Conservation (phyloP, 2,888 invertebrate species). For the Phyllotreta striolata region DNA sequence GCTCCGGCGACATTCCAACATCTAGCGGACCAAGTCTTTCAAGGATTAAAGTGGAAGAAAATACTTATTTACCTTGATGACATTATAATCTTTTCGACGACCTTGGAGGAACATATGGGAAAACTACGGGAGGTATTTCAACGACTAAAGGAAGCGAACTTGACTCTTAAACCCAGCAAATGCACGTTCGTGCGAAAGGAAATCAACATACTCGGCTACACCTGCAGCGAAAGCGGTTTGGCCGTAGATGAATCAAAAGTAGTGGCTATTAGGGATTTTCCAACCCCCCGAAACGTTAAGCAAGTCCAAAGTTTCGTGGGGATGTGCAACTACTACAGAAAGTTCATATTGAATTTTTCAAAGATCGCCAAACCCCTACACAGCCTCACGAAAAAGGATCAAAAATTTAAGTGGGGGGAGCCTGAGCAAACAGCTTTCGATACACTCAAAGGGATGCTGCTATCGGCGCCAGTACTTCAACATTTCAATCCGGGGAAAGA, state of each 20-base stretch:
- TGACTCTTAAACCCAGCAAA: slow-evolving; percentile 39
- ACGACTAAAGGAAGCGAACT: slow-evolving; percentile 32
- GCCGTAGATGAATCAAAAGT: slow-evolving; percentile 19
- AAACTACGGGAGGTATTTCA: slow-evolving; percentile 37
- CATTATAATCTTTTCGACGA: slow-evolving; percentile 40
- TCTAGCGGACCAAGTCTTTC: slow-evolving; percentile 40
- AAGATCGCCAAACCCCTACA: slow-evolving; percentile 36
- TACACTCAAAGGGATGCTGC: slow-evolving; percentile 34
- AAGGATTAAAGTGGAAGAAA: slow-evolving; percentile 41
- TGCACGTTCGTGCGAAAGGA: slow-evolving; percentile 31
- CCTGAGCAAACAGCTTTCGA: slow-evolving; percentile 10
- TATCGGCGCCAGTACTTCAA: slow-evolving; percentile 33
- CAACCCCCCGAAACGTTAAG: slow-evolving; percentile 32
- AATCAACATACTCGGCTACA: slow-evolving; percentile 45
- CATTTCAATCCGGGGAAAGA: slow-evolving; percentile 31
- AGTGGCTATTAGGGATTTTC: slow-evolving; percentile 39
- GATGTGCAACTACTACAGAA: slow-evolving; percentile 39
- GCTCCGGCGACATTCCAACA: slow-evolving; percentile 44
- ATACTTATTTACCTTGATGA: slow-evolving; percentile 44
- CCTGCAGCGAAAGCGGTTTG: slow-evolving; percentile 38
- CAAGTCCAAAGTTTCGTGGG: slow-evolving; percentile 41
- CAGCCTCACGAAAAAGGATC: slow-evolving; percentile 32
- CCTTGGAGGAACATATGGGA: slow-evolving; percentile 38
- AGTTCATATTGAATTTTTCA: slow-evolving; percentile 39
- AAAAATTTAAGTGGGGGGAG: slow-evolving; percentile 27